A percentile compares a stretch with the other conserved stretches of the same genome.
Conservation (phyloP, 92 coral and sea anemone species). For the Heteractis magnifica region DNA sequence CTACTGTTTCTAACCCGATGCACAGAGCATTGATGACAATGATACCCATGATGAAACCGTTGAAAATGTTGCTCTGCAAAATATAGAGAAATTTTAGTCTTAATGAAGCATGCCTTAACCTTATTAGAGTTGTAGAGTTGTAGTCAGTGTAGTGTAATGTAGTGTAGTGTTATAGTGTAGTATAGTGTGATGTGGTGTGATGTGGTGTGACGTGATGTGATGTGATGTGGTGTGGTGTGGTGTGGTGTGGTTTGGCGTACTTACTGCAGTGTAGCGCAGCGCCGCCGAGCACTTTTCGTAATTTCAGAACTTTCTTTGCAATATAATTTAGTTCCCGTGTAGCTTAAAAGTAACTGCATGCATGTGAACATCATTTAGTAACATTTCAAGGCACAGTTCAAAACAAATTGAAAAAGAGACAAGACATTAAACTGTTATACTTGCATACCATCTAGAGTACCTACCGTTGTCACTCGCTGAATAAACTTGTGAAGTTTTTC, state of each 20-base stretch:
- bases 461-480: constrained; percentile 91
- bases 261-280: not conserved
- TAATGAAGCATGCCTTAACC: not conserved
- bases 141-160: not conserved
- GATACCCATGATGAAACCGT: constrained; percentile 88
- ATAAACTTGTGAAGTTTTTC: constrained; percentile 85
- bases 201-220: not conserved
- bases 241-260: not conserved
- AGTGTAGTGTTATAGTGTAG: not conserved
- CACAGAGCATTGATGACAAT: constrained; percentile 80
- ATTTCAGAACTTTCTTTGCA: too few species aligned
- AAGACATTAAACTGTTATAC: not conserved
- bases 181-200: not conserved
- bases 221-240: not conserved
- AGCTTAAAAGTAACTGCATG: not conserved
- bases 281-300: too few species aligned
- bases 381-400: too few species aligned
- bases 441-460: constrained; percentile 51
- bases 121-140: too few species aligned
- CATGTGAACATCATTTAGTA: too few species aligned
- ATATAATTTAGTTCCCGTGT: not conserved
- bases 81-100: not conserved
- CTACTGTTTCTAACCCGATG: constrained; percentile 93
- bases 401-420: not conserved
- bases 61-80: constrained; percentile 72